Evolutionary conservation across 2,888 invertebrate species (phyloP), one percentile per base, ranked within the genome.

Genomic region (Dynastes hyllus): DNA sequence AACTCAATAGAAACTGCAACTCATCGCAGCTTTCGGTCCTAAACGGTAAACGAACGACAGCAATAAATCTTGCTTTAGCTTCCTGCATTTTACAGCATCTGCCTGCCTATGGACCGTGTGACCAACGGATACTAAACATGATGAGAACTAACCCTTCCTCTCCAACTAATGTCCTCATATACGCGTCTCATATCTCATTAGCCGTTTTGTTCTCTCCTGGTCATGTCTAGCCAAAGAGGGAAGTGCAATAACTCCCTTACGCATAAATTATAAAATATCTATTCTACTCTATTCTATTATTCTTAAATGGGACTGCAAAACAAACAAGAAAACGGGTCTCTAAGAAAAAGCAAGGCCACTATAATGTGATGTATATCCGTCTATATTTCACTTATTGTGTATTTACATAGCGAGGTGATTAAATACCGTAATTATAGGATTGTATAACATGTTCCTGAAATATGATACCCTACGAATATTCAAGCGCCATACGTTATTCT

Each of bases 91-190:
- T 65, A 51, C 81, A 82, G 82, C 83, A 83, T 83, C 83, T 83
- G 83, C 80, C 80, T 78, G 51, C 29, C 67, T 22, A 45, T 81
- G 82, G 81, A 83, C 83, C 83, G 83, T 83, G 83, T 82, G 83
- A 83, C 83, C 83, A 83, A 79, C 78, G 83, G 82, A 76, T 80
- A 82, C 79, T 79, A 45, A 75, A 75, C 27, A 45, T 45, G 45
- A 75, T 27, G 16, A 61, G 61, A 61, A 58, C 40, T 75, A 75
- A 75, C 73, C 73, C 73, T 75, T 75, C 79, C 78, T 70, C 66
- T 70, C 71, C 76, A 76, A 78, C 77, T 79, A 58, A 69, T 71
- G 55, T 67, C 32, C 69, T 29, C 76, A 22, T 16, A 58, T 69
- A 69, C 67, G 55, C 51, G 37, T 61, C 61, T 51, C 58, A 69